Base-by-base conservation (phyloP, 2,888 invertebrate species). In the Drosophila multiciliata region DNA sequence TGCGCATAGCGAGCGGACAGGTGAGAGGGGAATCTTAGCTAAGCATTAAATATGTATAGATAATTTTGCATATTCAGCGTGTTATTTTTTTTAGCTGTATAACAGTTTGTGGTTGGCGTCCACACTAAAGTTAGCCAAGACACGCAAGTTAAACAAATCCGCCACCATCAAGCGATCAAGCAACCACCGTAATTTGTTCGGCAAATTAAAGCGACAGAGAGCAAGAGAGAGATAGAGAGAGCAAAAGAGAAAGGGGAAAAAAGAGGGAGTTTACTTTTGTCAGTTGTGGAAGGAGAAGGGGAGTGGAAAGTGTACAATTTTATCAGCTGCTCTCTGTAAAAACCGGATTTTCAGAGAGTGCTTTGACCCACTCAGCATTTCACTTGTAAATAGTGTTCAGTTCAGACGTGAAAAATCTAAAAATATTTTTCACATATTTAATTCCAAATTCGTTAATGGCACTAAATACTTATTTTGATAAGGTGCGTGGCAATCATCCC, bases 21-120 rank as follows among this genome's bases (percentile, higher is more conserved):
- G 58, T 53, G n/a, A 11, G 54, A 35, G 33, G 36, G 33, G 32
- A 50, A 49, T 32, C n/a, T 9, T n/a, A 50, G 42, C 40, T 61
- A 35, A 17, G 50, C 67, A 78, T 79, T 82, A 74, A 82, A 87
- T 80, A 70, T 77, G 49, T 73, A 77, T 59, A 53, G 69, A 68
- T 63, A 69, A 53, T 78, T 82, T 70, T 60, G 77, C 1, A 63
- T 63, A 58, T 78, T 69, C 35, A 63, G 36, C 29, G 36, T 17
- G 5, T 11, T 58, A 23, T 23, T 23, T 15, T 17, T 38, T 45
- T 38, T 7, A 9, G 6, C n/a, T 26, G 57, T 68, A 82, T 82
- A 68, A 71, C 70, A 84, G 60, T 40, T 32, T 32, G n/a, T 12
- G 85, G 83, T 84, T 82, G 48, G 71, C 33, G 73, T 66, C 76